Percentiles rank a stretch among this genome's conserved stretches.
These are phyloP conservation scores for Semnopithecus entellus DNA, from an alignment of 2,113 vertebrate genomes.

Conservation along the genomic window DNA sequence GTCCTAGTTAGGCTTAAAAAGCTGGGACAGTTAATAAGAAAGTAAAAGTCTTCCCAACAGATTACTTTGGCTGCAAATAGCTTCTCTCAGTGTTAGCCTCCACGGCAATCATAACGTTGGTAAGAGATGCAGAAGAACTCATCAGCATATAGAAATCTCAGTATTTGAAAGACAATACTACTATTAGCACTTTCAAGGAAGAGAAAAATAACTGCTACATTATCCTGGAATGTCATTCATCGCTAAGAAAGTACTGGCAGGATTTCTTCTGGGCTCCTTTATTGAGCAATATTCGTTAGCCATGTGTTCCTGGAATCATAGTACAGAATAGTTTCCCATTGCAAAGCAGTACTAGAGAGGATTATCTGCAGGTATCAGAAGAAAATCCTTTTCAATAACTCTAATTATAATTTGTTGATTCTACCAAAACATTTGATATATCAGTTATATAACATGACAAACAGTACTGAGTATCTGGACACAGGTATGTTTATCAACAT, in stretches of 20 bases:
- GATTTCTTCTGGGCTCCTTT: slow-evolving; percentile 37
- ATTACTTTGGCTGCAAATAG: neutral
- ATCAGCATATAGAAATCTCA: slow-evolving; percentile 54
- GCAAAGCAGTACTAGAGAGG: slow-evolving; percentile 10
- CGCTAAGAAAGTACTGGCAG: slow-evolving; percentile 50
- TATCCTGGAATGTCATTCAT: slow-evolving; percentile 58
- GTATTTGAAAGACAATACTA: slow-evolving; percentile 60
- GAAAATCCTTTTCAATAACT: neutral
- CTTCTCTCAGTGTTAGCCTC: neutral
- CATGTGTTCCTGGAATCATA: slow-evolving; percentile 3
- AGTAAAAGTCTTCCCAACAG: slow-evolving; percentile 3
- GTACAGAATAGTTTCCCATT: slow-evolving; percentile 19
- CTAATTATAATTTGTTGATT: slow-evolving; percentile 31
- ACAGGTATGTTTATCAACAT: slow-evolving; percentile 41
- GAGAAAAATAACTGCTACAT: slow-evolving; percentile 50
- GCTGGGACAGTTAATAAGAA: neutral
- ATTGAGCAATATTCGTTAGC: slow-evolving; percentile 49
- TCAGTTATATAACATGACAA: neutral
- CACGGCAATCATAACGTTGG: neutral
- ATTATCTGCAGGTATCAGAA: too few species aligned
- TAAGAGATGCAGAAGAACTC: neutral
- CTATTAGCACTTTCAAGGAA: slow-evolving; percentile 60
- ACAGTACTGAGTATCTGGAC: neutral
- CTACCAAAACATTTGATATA: slow-evolving; percentile 24
- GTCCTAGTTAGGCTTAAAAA: slow-evolving; percentile 26